A percentile compares a stretch with the other conserved stretches of the same genome.
phyloP scores from a whole-genome alignment of 2,888 invertebrate species.

The Abrostola triplasia region DNA sequence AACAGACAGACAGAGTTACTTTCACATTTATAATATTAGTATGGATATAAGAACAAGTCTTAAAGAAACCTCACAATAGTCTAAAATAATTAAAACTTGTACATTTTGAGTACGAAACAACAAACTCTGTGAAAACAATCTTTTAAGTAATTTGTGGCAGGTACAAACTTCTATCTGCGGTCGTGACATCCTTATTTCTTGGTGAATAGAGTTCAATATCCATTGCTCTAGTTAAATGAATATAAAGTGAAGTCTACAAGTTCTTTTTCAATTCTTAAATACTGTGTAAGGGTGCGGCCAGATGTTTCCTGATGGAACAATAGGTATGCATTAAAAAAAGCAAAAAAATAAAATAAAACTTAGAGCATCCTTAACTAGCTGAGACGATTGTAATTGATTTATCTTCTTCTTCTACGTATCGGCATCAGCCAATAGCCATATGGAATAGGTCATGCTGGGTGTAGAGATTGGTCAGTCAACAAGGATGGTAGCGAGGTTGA shows the following conservation, averaged over 20 bases:
- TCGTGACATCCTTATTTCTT: neutral
- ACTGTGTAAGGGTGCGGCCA: neutral
- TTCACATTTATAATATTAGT: too few relatives aligned
- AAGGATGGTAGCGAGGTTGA: too few relatives aligned
- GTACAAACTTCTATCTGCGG: neutral
- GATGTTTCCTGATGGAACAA: neutral
- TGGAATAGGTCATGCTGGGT: too few relatives aligned
- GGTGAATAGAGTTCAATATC: neutral
- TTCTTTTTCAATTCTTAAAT: conserved; percentile 20
- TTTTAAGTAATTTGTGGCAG: conserved; percentile 39
- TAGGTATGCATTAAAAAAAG: too few relatives aligned
- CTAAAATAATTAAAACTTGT: conserved; percentile 54
- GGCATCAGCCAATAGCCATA: too few relatives aligned
- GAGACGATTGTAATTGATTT: too few relatives aligned
- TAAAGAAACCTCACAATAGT: conserved; percentile 30
- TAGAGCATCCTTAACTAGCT: too few relatives aligned
- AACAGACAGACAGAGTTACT: too few relatives aligned
- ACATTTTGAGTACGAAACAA: conserved; percentile 42
- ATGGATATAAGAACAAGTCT: neutral
- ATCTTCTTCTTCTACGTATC: too few relatives aligned
- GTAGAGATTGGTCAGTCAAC: too few relatives aligned
- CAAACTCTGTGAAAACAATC: conserved; percentile 36
- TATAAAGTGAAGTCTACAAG: neutral
- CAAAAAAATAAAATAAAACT: too few relatives aligned
- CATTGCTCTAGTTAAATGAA: neutral